These are phyloP conservation scores for Microtus oregoni DNA, from an alignment of 2,113 vertebrate species.

Conservation along the genomic window DNA sequence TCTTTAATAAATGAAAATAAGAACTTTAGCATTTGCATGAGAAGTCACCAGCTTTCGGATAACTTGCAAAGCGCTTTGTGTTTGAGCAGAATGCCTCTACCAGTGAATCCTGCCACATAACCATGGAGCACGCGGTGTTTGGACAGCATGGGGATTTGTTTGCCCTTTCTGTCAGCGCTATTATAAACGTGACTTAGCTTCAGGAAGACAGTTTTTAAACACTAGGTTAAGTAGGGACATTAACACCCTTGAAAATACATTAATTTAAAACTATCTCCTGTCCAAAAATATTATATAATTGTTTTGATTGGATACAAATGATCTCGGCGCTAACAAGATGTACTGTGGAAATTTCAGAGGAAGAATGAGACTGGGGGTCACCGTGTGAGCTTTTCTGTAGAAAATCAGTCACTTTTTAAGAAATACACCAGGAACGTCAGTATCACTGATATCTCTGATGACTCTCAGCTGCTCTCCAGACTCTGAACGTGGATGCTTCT, in stretches of 20 bases:
- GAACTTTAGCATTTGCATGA: conserved; percentile 27
- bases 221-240: conserved; percentile 64
- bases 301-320: conserved; percentile 58
- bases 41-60: conserved; percentile 44
- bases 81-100: conserved; percentile 11
- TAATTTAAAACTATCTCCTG: conserved; percentile 59
- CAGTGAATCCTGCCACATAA: conserved; percentile 61
- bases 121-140: conserved; percentile 78
- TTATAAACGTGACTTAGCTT: conserved; percentile 68
- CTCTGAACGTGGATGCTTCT: background rate
- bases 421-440: background rate
- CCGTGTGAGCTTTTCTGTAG: background rate
- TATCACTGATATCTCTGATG: background rate
- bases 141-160: conserved; percentile 1
- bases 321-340: conserved; percentile 46
- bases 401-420: background rate
- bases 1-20: conserved; percentile 52
- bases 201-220: conserved; percentile 72
- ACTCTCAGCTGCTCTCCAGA: background rate
- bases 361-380: background rate
- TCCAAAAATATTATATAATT: conserved; percentile 44
- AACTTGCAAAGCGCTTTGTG: conserved; percentile 47
- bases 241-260: conserved; percentile 39
- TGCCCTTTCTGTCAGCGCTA: conserved; percentile 50
- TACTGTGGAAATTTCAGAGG: conserved; percentile 38